Base-by-base conservation (phyloP, 1,140 invertebrate genomes). In the Antheraea mylitta region DNA sequence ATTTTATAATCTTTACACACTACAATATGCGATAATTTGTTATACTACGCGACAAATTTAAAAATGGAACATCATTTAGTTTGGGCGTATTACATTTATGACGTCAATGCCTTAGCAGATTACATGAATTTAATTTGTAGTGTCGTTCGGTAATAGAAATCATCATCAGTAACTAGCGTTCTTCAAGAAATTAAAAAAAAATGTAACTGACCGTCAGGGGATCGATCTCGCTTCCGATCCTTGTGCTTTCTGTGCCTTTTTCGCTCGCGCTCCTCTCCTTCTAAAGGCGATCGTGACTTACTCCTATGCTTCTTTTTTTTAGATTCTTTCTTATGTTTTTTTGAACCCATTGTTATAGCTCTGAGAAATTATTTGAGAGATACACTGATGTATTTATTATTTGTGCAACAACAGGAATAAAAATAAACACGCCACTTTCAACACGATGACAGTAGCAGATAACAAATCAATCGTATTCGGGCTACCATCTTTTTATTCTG, bases 301-400 rank as follows among this genome's bases (percentile, higher is more conserved):
- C 89, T 91, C 67, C 83, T 87, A 53, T 91, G 89, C 80, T 90
- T 91, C 82, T 87, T 91, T 79, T 91, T 91, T 80, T 91, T 91
- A 7, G 89, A 89, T 65, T 91, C 89, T 64, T 91, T 91, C 72
- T 91, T 91, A 71, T 91, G 89, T 80, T 91, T 91, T 68, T 91
- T 91, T 11, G 89, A 88, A 58, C 89, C 89, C 89, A 91, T 91
- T 38, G 5, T 65, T 48, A 19, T 61, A 30, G 11, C 19, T 30
- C 30, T 11, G 11, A 6, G 45, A n/a, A 42, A 11, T 42, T 42
- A 42, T 42, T 42, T 8, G 11, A 53, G 11, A 53, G 45, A 16
- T 16, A 13, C 16, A 6, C 10, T 2, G 4, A 53, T 1, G 45
- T 16, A 0, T 53, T 5, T 53, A 6, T 16, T 53, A 53, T 53